These are phyloP conservation scores for Drosophila pectinifera DNA, from an alignment of 1,140 invertebrate genomes.

Conservation along the genomic window DNA sequence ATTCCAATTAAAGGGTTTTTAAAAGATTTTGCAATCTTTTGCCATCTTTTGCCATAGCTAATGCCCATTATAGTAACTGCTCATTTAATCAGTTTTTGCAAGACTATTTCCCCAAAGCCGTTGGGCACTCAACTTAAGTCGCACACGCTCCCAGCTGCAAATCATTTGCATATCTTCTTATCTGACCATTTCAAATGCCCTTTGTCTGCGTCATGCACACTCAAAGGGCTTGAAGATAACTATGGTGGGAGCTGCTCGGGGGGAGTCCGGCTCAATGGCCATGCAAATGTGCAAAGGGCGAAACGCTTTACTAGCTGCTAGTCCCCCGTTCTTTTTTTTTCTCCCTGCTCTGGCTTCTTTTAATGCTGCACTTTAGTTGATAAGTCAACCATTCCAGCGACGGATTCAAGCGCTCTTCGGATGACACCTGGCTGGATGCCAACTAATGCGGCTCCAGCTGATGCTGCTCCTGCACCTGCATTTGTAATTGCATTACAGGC, in stretches of 20 bases:
- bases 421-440: slow-evolving; percentile 63
- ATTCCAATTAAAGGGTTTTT: too few species aligned
- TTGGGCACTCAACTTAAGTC: slow-evolving; percentile 23
- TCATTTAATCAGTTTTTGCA: slow-evolving; percentile 24
- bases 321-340: slow-evolving; percentile 17
- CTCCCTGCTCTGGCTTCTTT: slow-evolving; percentile 38
- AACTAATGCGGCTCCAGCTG: slow-evolving; percentile 30
- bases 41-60: background rate
- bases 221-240: slow-evolving; percentile 15
- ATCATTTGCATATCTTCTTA: slow-evolving; percentile 60
- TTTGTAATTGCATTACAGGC: slow-evolving; percentile 77
- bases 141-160: slow-evolving; percentile 36
- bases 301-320: slow-evolving; percentile 34
- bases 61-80: slow-evolving; percentile 1
- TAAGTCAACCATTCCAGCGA: slow-evolving; percentile 69
- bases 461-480: slow-evolving; percentile 39
- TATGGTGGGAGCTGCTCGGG: slow-evolving; percentile 2
- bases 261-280: slow-evolving; percentile 43
- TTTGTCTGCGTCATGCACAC: slow-evolving; percentile 51
- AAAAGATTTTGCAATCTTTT: background rate
- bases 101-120: slow-evolving; percentile 9
- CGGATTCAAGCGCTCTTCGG: slow-evolving; percentile 17
- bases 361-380: slow-evolving; percentile 81
- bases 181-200: slow-evolving; percentile 60
- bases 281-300: slow-evolving; percentile 59